Base-by-base conservation (phyloP, 2,888 invertebrate species). In the Abscondita cerata region DNA sequence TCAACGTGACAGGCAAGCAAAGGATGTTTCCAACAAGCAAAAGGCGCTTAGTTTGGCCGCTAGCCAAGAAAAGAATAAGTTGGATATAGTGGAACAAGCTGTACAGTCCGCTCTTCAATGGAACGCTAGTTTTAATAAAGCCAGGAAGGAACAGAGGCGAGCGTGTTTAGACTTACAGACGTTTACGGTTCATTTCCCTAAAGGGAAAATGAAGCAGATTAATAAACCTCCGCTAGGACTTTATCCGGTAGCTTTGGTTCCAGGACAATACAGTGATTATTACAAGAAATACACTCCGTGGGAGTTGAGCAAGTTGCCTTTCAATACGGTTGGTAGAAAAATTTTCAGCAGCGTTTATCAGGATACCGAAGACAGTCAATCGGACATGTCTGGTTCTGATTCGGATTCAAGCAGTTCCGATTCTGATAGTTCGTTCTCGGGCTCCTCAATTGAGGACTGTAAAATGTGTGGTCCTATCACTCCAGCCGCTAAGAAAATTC, bases 151-250 rank as follows among this genome's bases (percentile, higher is more conserved):
- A 62, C 88, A 91, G 66, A 85, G 95, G 36, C 84, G 88, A 54
- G 91, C 91, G 34, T 95, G 93, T 75, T 90, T 95, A 77, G 98
- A 99, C 83, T 84, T 98, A 70, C 98, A 98, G 83, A 95, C 93
- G 46, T 89, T 91, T 71, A 91, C 92, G 0, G 86, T 97, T 66
- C 93, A 93, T 78, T 88, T 89, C 76, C 93, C 93, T 2, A 85
- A 83, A 69, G 84, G 84, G 52, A 78, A 73, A 65, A 72, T 76
- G 63, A 77, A 77, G 58, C 72, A 74, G 38, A 78, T 83, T 13
- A 80, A 80, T 19, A 82, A 82, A 65, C 82, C 82, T 51, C 85
- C 85, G 69, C 80, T 87, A 38, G 87, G 88, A 40, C 79, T 86
- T 79, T 99, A 97, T 84, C 98, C 98, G 15, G 89, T 97, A 64